Conservation (phyloP, 2,113 vertebrate species). For the Pygoscelis adeliae region DNA sequence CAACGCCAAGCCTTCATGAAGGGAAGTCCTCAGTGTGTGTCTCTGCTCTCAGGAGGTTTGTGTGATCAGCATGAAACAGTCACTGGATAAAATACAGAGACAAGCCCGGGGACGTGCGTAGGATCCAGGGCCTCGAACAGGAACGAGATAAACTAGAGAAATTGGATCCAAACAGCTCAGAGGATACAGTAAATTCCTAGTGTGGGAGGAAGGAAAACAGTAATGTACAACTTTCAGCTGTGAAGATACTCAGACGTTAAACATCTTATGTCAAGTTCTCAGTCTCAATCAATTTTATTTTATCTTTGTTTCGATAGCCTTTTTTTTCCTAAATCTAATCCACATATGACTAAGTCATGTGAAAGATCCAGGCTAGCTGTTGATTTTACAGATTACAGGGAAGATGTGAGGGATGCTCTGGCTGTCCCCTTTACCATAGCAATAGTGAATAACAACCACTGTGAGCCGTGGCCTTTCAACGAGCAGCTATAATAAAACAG, state of each 20-base stretch:
- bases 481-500: background rate
- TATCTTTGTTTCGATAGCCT: background rate
- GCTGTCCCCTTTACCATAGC: background rate
- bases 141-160: slow-evolving; percentile 45
- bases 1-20: background rate
- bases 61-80: background rate
- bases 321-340: background rate
- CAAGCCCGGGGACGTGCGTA: background rate
- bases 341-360: background rate
- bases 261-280: background rate
- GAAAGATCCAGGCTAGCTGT: slow-evolving; percentile 9
- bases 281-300: background rate
- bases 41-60: background rate
- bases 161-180: background rate
- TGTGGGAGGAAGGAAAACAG: slow-evolving; percentile 50
- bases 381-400: background rate
- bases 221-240: slow-evolving; percentile 26
- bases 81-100: background rate
- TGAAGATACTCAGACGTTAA: background rate
- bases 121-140: background rate
- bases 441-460: background rate
- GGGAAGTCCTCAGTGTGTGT: background rate
- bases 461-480: background rate
- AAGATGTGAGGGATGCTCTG: background rate
- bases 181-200: slow-evolving; percentile 20